Evolutionary conservation across 2,797 vertebrate genomes (phyloP).

Genomic region (Alcedo atthis): DNA sequence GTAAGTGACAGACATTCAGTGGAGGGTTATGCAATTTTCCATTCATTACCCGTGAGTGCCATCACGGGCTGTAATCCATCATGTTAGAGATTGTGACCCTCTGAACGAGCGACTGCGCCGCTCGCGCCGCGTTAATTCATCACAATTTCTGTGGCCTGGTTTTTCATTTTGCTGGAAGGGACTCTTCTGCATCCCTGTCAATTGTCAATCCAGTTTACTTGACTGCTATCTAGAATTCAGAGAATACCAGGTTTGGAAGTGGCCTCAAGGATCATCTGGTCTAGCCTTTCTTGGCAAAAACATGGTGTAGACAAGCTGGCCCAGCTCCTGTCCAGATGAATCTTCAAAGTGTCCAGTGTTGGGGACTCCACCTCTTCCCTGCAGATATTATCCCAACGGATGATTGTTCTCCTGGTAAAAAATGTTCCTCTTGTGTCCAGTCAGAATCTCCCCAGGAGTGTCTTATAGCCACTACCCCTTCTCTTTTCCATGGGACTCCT

Average conservation of each 20-base stretch:
- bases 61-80: not conserved
- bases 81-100: not conserved
- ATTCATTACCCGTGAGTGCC: not conserved
- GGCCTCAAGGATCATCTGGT: not conserved
- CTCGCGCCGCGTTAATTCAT: not conserved
- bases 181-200: not conserved
- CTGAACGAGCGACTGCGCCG: not conserved
- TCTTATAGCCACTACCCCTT: not conserved
- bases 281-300: not conserved
- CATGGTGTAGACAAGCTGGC: not conserved
- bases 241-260: not conserved
- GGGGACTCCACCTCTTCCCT: not conserved
- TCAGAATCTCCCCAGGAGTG: not conserved
- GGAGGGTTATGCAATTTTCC: not conserved
- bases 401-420: not conserved
- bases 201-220: not conserved
- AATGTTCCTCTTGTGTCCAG: not conserved
- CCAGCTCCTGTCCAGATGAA: not conserved
- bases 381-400: not conserved
- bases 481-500: not conserved
- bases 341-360: not conserved
- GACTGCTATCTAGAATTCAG: not conserved
- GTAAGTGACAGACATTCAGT: not conserved
- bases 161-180: not conserved
- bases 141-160: not conserved